Base-by-base conservation (phyloP, 2,888 invertebrate genomes). In the Drosophila anomelani region DNA sequence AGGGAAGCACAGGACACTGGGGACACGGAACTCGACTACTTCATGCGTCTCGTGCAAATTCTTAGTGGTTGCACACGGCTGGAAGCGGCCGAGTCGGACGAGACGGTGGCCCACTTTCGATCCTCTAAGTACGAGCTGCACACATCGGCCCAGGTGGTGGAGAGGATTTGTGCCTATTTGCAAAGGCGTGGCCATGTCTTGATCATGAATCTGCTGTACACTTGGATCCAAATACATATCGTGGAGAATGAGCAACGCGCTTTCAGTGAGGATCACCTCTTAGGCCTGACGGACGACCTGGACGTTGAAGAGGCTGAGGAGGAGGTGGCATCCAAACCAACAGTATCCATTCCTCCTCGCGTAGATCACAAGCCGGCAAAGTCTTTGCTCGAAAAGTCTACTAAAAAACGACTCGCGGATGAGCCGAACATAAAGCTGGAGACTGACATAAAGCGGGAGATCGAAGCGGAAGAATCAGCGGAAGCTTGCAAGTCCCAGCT, bases 81-180 rank as follows among this genome's bases (percentile, higher is more conserved):
- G 9, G 93, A 93, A 20, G 83, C 85, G 3, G 89, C 92, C 5
- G 92, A 92, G 67, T 66, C 81, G 8, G 89, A 91, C 36, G 85
- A 89, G 6, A 90, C 91, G 17, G 84, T 92, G 3, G 83, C 88
- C 2, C 87, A 91, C 89, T 94, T 91, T 91, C 95, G 96, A 86
- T 95, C 95, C 34, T 95, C 95, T 88, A 96, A 96, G 93, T 96
- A 95, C 92, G 95, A 95, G 86, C 93, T 96, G 53, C 94, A 94
- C 81, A 92, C 96, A 76, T 95, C 95, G n/a, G 94, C 95, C 83
- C 94, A 95, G 90, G 94, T 95, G 5, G 93, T 95, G 36, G 94
- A 94, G 79, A 93, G 94, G 80, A 92, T 96, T 67, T 94, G 94
- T 86, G 73, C 94, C 54, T 96, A 94, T 91, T 92, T 96, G 69